phyloP scores from a whole-genome alignment of 2,113 vertebrate species.

The Nycticryphes semicollaris region DNA sequence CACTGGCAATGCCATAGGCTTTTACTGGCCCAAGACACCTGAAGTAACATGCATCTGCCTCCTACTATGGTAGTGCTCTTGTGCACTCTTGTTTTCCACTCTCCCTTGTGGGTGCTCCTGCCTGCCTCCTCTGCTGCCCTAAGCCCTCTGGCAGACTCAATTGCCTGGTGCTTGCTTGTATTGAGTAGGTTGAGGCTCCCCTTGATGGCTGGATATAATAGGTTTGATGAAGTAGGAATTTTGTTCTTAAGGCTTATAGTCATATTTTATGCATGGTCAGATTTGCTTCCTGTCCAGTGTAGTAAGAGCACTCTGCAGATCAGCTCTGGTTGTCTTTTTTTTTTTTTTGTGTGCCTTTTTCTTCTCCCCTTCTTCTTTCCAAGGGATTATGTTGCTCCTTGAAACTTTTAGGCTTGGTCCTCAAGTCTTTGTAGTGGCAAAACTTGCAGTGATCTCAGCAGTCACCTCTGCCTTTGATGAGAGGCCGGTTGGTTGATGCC shows the following conservation, averaged over 20 bases:
- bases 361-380: neutral
- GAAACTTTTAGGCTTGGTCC: neutral
- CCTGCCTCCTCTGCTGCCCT: neutral
- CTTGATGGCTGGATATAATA: neutral
- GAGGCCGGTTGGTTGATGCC: neutral
- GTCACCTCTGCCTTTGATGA: neutral
- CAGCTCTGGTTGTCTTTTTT: neutral
- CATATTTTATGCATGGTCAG: neutral
- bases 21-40: rapidly evolving
- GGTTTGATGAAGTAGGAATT: neutral
- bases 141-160: rapidly evolving
- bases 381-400: neutral
- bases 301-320: neutral
- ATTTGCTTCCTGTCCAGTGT: neutral
- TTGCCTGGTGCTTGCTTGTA: neutral
- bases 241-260: neutral
- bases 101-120: neutral
- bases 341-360: neutral
- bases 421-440: neutral
- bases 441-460: neutral
- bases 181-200: neutral
- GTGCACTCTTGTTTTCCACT: neutral
- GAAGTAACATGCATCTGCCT: neutral
- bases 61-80: neutral
- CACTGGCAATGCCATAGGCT: neutral